A percentile compares a stretch with the other conserved stretches of the same genome.
These are phyloP conservation scores for Serranus cabrilla DNA, from an alignment of 2,797 vertebrate genomes.

Conservation along the genomic window DNA sequence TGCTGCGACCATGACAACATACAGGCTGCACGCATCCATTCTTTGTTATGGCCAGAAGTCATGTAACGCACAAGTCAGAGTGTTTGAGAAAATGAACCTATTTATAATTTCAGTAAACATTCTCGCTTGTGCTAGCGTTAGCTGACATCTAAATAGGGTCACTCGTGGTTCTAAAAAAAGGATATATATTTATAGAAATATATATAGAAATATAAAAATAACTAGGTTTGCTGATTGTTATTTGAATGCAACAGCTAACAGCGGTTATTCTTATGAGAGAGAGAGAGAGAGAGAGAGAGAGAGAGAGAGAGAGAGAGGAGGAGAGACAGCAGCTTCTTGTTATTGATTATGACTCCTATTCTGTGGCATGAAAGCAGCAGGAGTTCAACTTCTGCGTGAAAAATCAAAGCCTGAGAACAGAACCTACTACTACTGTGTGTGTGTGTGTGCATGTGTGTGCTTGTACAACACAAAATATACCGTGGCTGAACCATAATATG, in stretches of 20 bases:
- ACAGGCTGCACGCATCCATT: too few relatives aligned
- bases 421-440: background rate
- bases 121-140: too few relatives aligned
- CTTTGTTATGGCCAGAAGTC: too few relatives aligned
- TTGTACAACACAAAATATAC: background rate
- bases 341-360: conserved; percentile 21
- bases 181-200: background rate
- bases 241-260: background rate
- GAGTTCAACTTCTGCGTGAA: background rate
- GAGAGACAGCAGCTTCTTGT: background rate
- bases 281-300: conserved; percentile 5
- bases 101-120: too few relatives aligned
- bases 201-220: background rate
- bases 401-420: conserved; percentile 4
- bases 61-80: too few relatives aligned
- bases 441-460: too few relatives aligned
- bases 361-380: background rate
- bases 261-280: conserved; percentile 1
- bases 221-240: background rate
- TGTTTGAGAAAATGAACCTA: too few relatives aligned
- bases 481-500: background rate
- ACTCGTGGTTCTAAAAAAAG: too few relatives aligned
- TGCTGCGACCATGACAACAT: too few relatives aligned
- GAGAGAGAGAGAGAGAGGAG: background rate
- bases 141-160: too few relatives aligned